These are phyloP conservation scores for Hephaestus fuliginosus DNA, from an alignment of 2,797 vertebrate genomes.

Conservation along the genomic window DNA sequence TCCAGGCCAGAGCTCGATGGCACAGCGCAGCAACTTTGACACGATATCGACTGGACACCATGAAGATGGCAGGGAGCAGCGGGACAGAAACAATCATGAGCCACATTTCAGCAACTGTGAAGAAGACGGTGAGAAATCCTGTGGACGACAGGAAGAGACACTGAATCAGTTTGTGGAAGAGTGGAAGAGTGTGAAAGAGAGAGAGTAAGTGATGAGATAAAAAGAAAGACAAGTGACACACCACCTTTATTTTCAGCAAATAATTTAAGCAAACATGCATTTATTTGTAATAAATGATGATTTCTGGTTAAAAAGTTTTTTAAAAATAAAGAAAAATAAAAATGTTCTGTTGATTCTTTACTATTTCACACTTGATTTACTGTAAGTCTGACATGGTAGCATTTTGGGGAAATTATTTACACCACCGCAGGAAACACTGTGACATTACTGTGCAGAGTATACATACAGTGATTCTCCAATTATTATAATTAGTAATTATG, in stretches of 20 bases:
- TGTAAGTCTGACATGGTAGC: not conserved
- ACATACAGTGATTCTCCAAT: not conserved
- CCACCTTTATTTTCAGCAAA: not conserved
- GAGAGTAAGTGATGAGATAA: not conserved
- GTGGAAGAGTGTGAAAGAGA: too few species aligned
- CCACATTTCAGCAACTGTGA: slow-evolving; percentile 62
- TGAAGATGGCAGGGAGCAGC: slow-evolving; percentile 65
- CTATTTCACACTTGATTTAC: not conserved
- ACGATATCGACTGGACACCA: slow-evolving; percentile 39
- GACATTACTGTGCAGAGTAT: not conserved
- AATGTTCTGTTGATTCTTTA: not conserved
- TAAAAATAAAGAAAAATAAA: not conserved
- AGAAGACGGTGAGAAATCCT: not conserved
- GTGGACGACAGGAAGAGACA: not conserved
- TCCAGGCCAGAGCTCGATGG: slow-evolving; percentile 44
- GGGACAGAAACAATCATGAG: slow-evolving; percentile 49
- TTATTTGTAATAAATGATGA: not conserved
- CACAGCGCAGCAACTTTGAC: slow-evolving; percentile 47
- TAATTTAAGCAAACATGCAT: not conserved
- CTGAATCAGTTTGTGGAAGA: not conserved
- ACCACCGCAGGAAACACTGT: not conserved
- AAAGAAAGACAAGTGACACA: not conserved
- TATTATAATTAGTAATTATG: not conserved
- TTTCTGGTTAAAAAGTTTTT: not conserved
- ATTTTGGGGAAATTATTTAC: not conserved